Evolutionary conservation across 2,888 invertebrate genomes (phyloP), one percentile per base, ranked within the genome.

Genomic region (Xanthia togata): DNA sequence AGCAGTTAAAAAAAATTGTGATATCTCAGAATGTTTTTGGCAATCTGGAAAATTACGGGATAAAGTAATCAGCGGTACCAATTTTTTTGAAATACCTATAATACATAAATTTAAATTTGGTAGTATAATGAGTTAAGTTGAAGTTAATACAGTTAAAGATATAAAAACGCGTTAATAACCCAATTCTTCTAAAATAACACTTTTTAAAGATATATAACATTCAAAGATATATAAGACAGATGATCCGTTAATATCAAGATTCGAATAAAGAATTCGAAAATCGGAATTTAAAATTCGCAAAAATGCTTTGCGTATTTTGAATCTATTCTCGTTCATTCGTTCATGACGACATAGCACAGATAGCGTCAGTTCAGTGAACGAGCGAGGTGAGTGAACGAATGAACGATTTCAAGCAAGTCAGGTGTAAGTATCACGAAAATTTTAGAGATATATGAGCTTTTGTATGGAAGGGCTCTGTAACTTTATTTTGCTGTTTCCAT

Each of bases 321-420:
- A 76, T 82, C 78, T 79, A 82, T 87, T 82, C 83, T 82, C 83
- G 78, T 88, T 88, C 87, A 87, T 87, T 87, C 87, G 74, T 77
- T 87, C 81, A 79, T 82, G 76, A 78, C 74, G 87, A 80, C 86
- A 80, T 73, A 77, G 73, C 72, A 53, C 60, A 81, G 87, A 88
- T 88, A 87, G 76, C 75, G 77, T 76, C 88, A 85, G 84, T 84
- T 88, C 89, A 88, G 60, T 88, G 86, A 88, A 87, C 89, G 87
- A 83, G 81, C 44, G 86, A 87, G 87, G 87, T 84, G 78, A 83
- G 83, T 82, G 87, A 78, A 81, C 87, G 86, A 88, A 80, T 84
- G 89, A 87, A 86, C 74, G 81, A 77, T 76, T 87, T 76, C 64
- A 60, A 85, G 81, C 70, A 73, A 88, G 70, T 84, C 86, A 86